phyloP scores from a whole-genome alignment of 1,140 invertebrate species.

The Aphelinus atriplicis region DNA sequence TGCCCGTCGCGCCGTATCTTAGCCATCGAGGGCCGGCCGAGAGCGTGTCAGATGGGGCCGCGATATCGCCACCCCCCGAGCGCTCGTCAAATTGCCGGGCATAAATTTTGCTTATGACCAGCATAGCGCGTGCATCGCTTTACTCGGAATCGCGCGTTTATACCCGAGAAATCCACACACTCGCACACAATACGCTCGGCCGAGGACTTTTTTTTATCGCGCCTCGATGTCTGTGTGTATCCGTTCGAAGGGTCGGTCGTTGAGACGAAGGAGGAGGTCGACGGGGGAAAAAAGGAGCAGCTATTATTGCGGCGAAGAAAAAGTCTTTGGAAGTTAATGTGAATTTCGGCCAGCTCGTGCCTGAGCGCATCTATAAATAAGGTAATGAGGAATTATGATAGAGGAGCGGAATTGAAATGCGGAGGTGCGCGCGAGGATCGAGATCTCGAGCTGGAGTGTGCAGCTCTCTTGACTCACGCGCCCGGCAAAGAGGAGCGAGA shows the following conservation, averaged over 20 bases:
- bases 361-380: no score
- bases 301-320: no score
- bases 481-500: neutral
- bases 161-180: no score
- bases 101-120: slow-evolving; percentile 63
- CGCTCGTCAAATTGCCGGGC: slow-evolving; percentile 65
- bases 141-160: slow-evolving; percentile 15
- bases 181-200: no score
- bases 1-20: slow-evolving; percentile 54
- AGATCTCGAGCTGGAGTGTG: neutral
- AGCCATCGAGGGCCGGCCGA: slow-evolving; percentile 38
- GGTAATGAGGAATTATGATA: slow-evolving; percentile 1
- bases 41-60: slow-evolving; percentile 41
- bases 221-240: no score
- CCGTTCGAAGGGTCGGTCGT: no score
- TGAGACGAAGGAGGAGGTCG: no score
- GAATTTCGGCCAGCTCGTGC: no score
- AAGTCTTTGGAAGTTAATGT: no score
- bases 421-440: neutral
- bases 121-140: slow-evolving; percentile 50
- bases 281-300: no score
- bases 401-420: neutral
- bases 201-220: no score
- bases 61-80: slow-evolving; percentile 63
- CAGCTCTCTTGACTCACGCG: neutral